Conservation (phyloP, 2,888 invertebrate genomes). For the Tenodera sinensis region DNA sequence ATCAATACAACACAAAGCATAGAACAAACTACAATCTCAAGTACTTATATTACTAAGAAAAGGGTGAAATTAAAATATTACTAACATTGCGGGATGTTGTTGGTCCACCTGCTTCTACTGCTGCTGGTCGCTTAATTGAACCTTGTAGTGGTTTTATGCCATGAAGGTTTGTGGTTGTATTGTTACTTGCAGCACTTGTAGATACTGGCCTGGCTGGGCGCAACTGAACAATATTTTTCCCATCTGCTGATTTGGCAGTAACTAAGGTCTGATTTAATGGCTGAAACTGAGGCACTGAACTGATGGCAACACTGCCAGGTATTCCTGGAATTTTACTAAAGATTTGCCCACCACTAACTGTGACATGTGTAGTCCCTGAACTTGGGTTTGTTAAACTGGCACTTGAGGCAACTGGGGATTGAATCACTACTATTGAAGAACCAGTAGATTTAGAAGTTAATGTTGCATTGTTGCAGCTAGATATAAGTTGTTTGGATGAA, state of each 20-base stretch:
- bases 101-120: constrained; percentile 43
- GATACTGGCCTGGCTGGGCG: constrained; percentile 42
- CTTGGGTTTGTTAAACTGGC: neutral
- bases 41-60: neutral
- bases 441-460: constrained; percentile 20
- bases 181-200: constrained; percentile 40
- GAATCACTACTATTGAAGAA: constrained; percentile 29
- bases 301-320: constrained; percentile 34
- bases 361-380: constrained; percentile 15
- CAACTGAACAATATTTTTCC: constrained; percentile 43
- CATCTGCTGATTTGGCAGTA: constrained; percentile 44
- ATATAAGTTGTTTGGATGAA: constrained; percentile 5
- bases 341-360: constrained; percentile 40
- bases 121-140: constrained; percentile 42
- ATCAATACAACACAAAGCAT: too few species aligned
- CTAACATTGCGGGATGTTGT: constrained; percentile 41
- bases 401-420: constrained; percentile 25
- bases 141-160: constrained; percentile 41
- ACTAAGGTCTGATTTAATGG: constrained; percentile 44
- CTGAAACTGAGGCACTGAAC: constrained; percentile 39
- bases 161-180: constrained; percentile 41
- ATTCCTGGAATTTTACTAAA: constrained; percentile 44
- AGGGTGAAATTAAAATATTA: neutral
- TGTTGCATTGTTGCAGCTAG: neutral
- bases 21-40: too few species aligned